Conservation (phyloP, 2,888 invertebrate genomes). For the Thumatha senex region DNA sequence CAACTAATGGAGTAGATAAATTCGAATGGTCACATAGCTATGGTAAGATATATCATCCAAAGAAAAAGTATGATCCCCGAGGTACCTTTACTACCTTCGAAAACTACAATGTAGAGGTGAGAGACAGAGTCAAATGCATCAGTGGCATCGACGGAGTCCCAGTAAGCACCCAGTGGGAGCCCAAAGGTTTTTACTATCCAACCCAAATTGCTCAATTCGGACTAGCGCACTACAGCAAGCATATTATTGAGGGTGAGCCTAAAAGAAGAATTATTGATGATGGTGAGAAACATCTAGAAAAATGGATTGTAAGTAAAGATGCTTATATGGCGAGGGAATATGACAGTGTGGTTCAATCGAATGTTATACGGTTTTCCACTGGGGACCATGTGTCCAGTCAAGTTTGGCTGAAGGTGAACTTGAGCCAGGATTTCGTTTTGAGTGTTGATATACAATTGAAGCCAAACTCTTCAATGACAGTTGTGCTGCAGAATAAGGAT, state of each 20-base stretch:
- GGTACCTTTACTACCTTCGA: slow-evolving; percentile 98
- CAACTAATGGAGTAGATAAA: slow-evolving; percentile 88
- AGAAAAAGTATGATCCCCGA: slow-evolving; percentile 93
- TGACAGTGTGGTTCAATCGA: slow-evolving; percentile 83
- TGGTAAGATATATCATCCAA: slow-evolving; percentile 94
- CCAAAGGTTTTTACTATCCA: slow-evolving; percentile 97
- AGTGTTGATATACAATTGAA: slow-evolving; percentile 88
- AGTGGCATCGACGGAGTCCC: slow-evolving; percentile 97
- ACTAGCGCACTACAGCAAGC: slow-evolving; percentile 98
- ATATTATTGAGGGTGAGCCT: slow-evolving; percentile 93
- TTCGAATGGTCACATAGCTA: slow-evolving; percentile 98
- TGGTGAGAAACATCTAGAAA: slow-evolving; percentile 85
- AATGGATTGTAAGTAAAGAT: slow-evolving; percentile 90
- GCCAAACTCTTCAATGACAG: slow-evolving; percentile 92
- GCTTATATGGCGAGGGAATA: slow-evolving; percentile 85
- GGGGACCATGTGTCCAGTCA: slow-evolving; percentile 87
- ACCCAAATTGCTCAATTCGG: slow-evolving; percentile 99
- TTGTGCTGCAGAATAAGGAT: slow-evolving; percentile 89
- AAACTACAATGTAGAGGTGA: slow-evolving; percentile 98
- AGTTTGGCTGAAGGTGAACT: slow-evolving; percentile 84
- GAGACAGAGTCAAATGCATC: slow-evolving; percentile 98
- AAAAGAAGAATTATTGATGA: slow-evolving; percentile 88
- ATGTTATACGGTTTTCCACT: slow-evolving; percentile 88
- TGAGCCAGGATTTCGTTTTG: slow-evolving; percentile 87
- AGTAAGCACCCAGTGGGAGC: slow-evolving; percentile 98